Conservation (phyloP, 1,140 invertebrate genomes). For the Eubasilissa regina region DNA sequence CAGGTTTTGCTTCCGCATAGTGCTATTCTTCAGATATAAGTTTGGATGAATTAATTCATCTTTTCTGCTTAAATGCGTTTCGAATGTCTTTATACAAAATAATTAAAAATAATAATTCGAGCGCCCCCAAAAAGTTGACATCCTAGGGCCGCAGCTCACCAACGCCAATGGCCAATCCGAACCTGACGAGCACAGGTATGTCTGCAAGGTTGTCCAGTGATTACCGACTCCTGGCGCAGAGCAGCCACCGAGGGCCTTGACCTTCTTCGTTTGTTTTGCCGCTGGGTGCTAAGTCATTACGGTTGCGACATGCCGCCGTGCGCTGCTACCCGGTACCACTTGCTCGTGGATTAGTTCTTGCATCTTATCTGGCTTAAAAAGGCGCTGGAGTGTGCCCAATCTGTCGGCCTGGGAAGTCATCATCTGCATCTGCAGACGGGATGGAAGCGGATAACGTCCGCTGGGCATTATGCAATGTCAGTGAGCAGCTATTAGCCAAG, state of each 20-base stretch:
- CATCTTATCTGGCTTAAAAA: conserved; percentile 22
- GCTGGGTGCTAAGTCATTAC: conserved; percentile 14
- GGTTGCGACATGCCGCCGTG: conserved; percentile 9
- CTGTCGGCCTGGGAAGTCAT: conserved; percentile 1
- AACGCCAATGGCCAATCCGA: no score
- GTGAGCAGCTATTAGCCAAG: conserved; percentile 1
- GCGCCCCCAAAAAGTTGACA: no score
- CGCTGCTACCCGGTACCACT: not conserved
- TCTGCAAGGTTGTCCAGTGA: no score
- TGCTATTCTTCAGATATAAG: no score
- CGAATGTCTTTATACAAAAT: no score
- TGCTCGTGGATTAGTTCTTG: not conserved
- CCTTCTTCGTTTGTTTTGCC: conserved; percentile 25
- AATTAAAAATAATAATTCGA: no score
- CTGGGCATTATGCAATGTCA: conserved; percentile 8
- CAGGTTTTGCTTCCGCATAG: no score
- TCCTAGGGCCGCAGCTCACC: no score
- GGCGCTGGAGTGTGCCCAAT: conserved; percentile 1
- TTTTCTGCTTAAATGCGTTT: no score
- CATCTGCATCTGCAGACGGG: not conserved
- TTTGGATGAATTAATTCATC: no score
- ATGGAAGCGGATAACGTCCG: conserved; percentile 5
- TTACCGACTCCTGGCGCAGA: not conserved
- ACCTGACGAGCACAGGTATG: no score
- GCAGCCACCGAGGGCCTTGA: conserved; percentile 13